phyloP scores from a whole-genome alignment of 2,797 vertebrate species.

The Strix occidentalis region DNA sequence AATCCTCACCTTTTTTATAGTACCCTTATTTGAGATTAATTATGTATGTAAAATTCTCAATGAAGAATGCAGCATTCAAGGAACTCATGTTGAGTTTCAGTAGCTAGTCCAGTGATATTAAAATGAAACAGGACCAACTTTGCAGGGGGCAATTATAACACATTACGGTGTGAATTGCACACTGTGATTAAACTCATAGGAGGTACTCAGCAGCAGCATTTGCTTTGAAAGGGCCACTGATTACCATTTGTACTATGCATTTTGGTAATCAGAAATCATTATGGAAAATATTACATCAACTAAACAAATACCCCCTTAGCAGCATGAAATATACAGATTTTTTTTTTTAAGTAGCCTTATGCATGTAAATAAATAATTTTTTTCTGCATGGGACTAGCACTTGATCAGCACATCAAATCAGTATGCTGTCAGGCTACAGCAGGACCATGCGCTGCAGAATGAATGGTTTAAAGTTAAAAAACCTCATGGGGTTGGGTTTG shows the following conservation, averaged over 20 bases:
- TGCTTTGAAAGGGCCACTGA: slow-evolving; percentile 76
- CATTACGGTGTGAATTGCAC: slow-evolving; percentile 74
- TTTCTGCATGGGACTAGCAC: neutral
- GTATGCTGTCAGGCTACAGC: neutral
- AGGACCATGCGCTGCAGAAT: neutral
- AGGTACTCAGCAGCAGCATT: slow-evolving; percentile 72
- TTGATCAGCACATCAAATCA: neutral
- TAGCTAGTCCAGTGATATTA: slow-evolving; percentile 68
- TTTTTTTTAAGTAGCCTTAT: neutral
- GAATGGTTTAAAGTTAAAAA: neutral
- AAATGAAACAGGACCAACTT: slow-evolving; percentile 72
- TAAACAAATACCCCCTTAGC: slow-evolving; percentile 72
- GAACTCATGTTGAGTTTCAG: slow-evolving; percentile 55
- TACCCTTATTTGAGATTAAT: slow-evolving; percentile 58
- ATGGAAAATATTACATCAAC: slow-evolving; percentile 68
- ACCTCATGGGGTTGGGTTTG: neutral
- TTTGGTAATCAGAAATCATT: slow-evolving; percentile 79
- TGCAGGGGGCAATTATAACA: slow-evolving; percentile 75
- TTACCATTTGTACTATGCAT: slow-evolving; percentile 76
- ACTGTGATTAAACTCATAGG: slow-evolving; percentile 78
- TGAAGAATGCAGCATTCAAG: slow-evolving; percentile 47
- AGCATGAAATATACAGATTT: slow-evolving; percentile 44
- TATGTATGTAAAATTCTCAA: slow-evolving; percentile 37
- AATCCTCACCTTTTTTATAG: slow-evolving; percentile 14
- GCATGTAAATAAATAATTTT: slow-evolving; percentile 26